phyloP scores from a whole-genome alignment of 2,797 vertebrate species.

The Astyanax mexicanus region DNA sequence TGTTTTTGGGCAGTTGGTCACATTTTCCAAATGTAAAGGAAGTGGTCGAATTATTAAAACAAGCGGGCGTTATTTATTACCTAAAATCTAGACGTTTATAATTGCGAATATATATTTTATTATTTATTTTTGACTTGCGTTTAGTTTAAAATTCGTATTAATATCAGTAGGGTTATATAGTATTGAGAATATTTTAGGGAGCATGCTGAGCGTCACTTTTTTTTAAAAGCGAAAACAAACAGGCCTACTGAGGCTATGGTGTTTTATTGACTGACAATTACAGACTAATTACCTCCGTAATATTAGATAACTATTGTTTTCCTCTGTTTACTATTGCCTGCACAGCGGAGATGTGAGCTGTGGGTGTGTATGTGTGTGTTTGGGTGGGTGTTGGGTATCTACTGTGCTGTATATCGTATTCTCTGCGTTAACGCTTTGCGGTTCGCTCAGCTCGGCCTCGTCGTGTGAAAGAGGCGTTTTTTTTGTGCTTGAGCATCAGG shows the following conservation, averaged over 20 bases:
- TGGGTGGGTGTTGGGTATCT: too few relatives aligned
- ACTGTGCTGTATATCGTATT: too few relatives aligned
- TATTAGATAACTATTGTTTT: neutral
- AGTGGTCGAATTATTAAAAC: neutral
- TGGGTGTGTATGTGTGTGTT: too few relatives aligned
- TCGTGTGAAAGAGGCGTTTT: neutral
- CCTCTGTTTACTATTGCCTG: neutral
- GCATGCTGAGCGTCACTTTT: neutral
- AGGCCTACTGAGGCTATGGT: too few relatives aligned
- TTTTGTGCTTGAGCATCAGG: slow-evolving; percentile 65
- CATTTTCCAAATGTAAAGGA: neutral
- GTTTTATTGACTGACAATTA: neutral
- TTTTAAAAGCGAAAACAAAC: too few relatives aligned
- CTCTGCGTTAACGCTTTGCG: too few relatives aligned
- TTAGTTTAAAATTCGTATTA: too few relatives aligned
- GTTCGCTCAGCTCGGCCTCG: too few relatives aligned
- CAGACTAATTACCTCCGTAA: neutral
- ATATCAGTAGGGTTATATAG: too few relatives aligned
- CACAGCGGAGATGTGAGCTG: too few relatives aligned
- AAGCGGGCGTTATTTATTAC: neutral
- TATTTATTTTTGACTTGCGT: too few relatives aligned
- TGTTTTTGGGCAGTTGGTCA: neutral
- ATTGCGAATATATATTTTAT: too few relatives aligned
- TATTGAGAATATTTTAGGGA: neutral
- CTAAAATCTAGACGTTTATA: neutral